Conservation (phyloP, 2,888 invertebrate species). For the Caenorhabditis plicata region DNA sequence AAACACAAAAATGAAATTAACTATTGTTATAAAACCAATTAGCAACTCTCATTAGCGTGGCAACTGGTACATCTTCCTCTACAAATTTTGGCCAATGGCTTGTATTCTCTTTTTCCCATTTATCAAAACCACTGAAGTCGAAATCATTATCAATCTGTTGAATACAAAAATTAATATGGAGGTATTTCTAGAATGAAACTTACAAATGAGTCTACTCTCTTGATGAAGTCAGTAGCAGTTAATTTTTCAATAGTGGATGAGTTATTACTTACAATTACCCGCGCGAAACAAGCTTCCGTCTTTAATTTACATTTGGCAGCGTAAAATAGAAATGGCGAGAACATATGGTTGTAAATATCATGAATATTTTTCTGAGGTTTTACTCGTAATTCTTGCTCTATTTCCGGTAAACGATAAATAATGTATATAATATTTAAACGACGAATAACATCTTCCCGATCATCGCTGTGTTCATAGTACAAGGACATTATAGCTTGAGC, state of each 20-base stretch:
- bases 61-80: conserved; percentile 13
- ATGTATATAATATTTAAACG: conserved; percentile 38
- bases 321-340: conserved; percentile 18
- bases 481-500: conserved; percentile 25
- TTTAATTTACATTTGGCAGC: conserved; percentile 4
- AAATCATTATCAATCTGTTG: too few relatives aligned
- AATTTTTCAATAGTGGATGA: conserved; percentile 24
- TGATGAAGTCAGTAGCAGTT: conserved; percentile 23
- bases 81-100: conserved; percentile 23
- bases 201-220: conserved; percentile 2
- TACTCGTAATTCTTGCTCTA: conserved; percentile 9
- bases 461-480: conserved; percentile 17
- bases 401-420: conserved; percentile 27
- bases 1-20: not conserved
- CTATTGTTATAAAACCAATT: conserved; percentile 1
- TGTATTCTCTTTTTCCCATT: conserved; percentile 14
- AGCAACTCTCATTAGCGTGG: conserved; percentile 13
- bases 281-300: conserved; percentile 8
- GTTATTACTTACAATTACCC: conserved; percentile 26
- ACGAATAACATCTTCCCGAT: conserved; percentile 26
- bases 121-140: not conserved
- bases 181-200: too few relatives aligned
- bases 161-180: too few relatives aligned
- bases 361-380: conserved; percentile 18
- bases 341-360: conserved; percentile 21